Evolutionary conservation across 2,888 invertebrate genomes (phyloP).

Genomic region (Campoplex capitator): DNA sequence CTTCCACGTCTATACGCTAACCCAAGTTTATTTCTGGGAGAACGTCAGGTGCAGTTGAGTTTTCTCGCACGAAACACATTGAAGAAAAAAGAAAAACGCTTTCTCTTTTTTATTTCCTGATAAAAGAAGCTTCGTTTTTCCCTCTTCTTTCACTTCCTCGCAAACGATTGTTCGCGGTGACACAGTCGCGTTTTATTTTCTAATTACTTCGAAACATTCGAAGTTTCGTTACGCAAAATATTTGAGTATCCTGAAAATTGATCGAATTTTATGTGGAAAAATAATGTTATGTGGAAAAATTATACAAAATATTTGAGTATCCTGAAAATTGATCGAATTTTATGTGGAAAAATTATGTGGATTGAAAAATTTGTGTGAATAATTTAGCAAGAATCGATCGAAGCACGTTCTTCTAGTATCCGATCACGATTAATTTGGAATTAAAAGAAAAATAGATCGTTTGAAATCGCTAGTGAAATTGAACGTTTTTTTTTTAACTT

Average conservation of each 20-base stretch:
- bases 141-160: slow-evolving; percentile 5
- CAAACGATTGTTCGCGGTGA: too few species aligned
- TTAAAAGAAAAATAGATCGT: background rate
- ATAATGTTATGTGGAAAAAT: too few species aligned
- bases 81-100: background rate
- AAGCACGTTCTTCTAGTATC: too few species aligned
- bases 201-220: background rate
- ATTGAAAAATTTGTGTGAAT: background rate
- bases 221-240: background rate
- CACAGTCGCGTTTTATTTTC: background rate
- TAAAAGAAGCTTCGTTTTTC: slow-evolving; percentile 10
- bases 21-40: background rate
- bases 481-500: background rate
- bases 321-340: too few species aligned
- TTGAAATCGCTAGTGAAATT: background rate
- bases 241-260: too few species aligned
- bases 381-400: too few species aligned
- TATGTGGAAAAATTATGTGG: too few species aligned
- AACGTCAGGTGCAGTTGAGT: background rate
- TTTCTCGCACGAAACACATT: background rate
- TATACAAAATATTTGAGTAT: too few species aligned
- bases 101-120: slow-evolving; percentile 12
- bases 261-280: too few species aligned
- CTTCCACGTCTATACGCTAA: background rate
- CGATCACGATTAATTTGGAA: too few species aligned